phyloP scores from a whole-genome alignment of 2,888 invertebrate species.

The Apotomis betuletana region DNA sequence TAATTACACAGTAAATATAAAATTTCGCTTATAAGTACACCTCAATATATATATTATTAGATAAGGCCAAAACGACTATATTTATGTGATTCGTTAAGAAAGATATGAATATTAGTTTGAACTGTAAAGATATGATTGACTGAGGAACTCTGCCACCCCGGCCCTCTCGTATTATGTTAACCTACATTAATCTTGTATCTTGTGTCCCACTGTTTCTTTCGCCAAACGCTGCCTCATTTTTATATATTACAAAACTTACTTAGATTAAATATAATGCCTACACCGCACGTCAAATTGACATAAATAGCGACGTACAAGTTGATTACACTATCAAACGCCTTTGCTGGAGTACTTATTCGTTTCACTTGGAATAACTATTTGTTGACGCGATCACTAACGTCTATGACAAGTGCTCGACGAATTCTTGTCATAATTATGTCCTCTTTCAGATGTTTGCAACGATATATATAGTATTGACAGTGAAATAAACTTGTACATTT shows the following conservation, averaged over 20 bases:
- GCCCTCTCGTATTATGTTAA: conserved; percentile 1
- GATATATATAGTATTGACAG: not conserved
- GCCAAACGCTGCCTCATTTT: conserved; percentile 23
- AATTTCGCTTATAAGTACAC: no score
- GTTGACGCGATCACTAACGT: no score
- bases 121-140: conserved; percentile 4
- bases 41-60: no score
- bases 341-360: not conserved
- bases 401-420: not conserved
- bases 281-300: conserved; percentile 29
- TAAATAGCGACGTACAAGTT: conserved; percentile 1
- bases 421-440: not conserved
- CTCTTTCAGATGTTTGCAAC: not conserved
- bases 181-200: conserved; percentile 23
- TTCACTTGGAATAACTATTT: no score
- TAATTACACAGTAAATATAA: no score
- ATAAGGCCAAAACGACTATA: no score
- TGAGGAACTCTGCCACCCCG: conserved; percentile 7
- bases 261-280: conserved; percentile 16
- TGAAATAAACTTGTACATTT: conserved; percentile 10
- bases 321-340: not conserved
- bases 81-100: no score
- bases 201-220: conserved; percentile 30
- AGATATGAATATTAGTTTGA: not conserved
- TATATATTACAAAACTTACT: conserved; percentile 18